Conservation (phyloP, 2,888 invertebrate genomes). For the Synanthedon formicaeformis region DNA sequence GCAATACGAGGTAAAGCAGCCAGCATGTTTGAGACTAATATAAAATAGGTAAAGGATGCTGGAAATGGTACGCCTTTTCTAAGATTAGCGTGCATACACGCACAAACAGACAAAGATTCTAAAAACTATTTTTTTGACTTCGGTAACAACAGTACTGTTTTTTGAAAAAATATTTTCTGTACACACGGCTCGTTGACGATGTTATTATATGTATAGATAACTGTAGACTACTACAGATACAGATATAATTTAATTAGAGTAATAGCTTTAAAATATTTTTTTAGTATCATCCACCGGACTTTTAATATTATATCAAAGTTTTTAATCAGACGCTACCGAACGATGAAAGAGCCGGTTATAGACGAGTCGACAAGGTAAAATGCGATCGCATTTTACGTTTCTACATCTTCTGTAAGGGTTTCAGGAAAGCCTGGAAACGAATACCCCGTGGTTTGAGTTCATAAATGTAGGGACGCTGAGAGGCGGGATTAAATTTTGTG, state of each 20-base stretch:
- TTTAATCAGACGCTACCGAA: neutral
- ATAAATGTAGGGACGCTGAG: conserved; percentile 4
- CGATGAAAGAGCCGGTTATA: neutral
- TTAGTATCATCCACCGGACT: neutral
- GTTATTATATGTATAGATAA: too few species aligned
- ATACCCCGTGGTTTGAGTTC: conserved; percentile 8
- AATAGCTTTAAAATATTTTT: neutral
- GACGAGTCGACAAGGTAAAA: neutral
- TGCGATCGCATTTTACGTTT: neutral
- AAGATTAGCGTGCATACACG: too few species aligned
- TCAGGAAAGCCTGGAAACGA: conserved; percentile 3
- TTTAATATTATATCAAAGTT: neutral
- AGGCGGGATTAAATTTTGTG: conserved; percentile 25
- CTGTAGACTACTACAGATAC: too few species aligned
- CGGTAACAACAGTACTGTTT: too few species aligned
- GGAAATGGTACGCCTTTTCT: too few species aligned
- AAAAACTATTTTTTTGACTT: too few species aligned
- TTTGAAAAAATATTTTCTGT: too few species aligned
- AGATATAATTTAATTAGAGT: neutral
- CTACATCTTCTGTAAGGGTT: neutral
- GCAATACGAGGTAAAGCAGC: too few species aligned
- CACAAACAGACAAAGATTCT: too few species aligned
- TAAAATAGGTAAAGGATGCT: too few species aligned
- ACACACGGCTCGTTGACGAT: too few species aligned
- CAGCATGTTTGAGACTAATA: too few species aligned